A percentile compares a stretch with the other conserved stretches of the same genome.
Evolutionary conservation across 2,113 vertebrate species (phyloP).

Genomic region (Henicopernis longicauda): DNA sequence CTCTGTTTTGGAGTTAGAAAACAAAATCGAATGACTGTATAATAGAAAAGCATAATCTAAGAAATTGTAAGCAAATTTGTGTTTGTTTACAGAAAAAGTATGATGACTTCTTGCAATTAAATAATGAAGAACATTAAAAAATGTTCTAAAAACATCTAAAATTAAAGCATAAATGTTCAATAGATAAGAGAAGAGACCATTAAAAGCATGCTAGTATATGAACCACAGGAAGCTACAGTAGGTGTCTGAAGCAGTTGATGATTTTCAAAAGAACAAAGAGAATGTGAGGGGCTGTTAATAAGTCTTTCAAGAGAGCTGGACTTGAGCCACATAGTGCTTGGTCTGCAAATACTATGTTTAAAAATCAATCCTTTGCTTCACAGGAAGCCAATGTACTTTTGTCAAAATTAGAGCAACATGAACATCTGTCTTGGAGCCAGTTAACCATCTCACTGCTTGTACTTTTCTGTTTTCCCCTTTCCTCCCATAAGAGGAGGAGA

Average conservation of each 20-base stretch:
- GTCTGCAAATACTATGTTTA: constrained; percentile 60
- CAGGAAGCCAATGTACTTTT: constrained; percentile 57
- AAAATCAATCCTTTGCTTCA: constrained; percentile 64
- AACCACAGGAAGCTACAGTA: constrained; percentile 26
- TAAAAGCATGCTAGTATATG: background rate
- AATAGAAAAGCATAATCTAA: background rate
- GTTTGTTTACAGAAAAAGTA: background rate
- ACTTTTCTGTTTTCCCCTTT: background rate
- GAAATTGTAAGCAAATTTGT: background rate
- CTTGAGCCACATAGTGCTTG: constrained; percentile 46
- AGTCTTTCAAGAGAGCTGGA: constrained; percentile 51
- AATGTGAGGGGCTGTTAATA: constrained; percentile 45
- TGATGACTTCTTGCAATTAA: background rate
- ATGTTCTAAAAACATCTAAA: background rate
- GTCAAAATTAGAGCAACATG: constrained; percentile 51
- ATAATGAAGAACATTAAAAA: background rate
- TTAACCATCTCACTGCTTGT: constrained; percentile 40
- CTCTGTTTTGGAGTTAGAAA: background rate
- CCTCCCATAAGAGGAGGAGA: background rate
- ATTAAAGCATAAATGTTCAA: background rate
- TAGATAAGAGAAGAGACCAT: background rate
- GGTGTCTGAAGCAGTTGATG: constrained; percentile 25
- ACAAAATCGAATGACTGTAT: background rate
- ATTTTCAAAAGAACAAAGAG: constrained; percentile 64
- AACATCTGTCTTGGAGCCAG: constrained; percentile 26